Evolutionary conservation across 2,797 vertebrate species (phyloP), one percentile per base, ranked within the genome.

Genomic region (Chanos chanos): DNA sequence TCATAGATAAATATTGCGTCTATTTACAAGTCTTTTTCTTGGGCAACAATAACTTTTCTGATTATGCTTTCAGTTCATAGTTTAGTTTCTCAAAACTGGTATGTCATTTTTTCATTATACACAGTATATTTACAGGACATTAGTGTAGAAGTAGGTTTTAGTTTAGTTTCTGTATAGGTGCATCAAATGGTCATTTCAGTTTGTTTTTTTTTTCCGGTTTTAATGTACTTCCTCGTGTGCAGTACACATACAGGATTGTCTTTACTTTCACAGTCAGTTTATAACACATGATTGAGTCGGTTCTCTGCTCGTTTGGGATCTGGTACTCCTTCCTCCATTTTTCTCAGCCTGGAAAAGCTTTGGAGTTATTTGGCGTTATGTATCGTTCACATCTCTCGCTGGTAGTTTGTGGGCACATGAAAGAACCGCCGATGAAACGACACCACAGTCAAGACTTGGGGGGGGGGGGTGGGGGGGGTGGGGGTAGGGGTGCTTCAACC

Each of bases 141-240:
- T 49, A 49, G 43, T 19, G 45, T 57, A 62, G 31, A 36, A 5
- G 58, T 63, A 45, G 58, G 58, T 21, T 37, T 50, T 61, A 61
- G 61, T 49, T 67, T 67, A 33, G 48, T 53, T 53, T 53, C 64
- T 45, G 41, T 55, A n/a, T n/a, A 40, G 52, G 27, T 18, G 45
- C 27, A 59, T 48, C 27, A 40, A 33, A 39, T 66, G 50, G 31
- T 66, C 21, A 30, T 53, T 87, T 74, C 77, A 79, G 81, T 85
- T 78, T 85, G 81, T 82, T 80, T 13, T 30, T 44, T 15, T 48
- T 48, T 80, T 85, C 79, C 78, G 79, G 79, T 83, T 83, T 87
- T 81, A 66, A 80, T 82, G 85, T 80, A 85, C 78, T 82, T 83
- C 78, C n/a, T n/a, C 83, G 83, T 64, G 75, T 89, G 87, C 82